Evolutionary conservation across 2,113 vertebrate genomes (phyloP), one percentile per base, ranked within the genome.

Genomic region (Barbus barbus): DNA sequence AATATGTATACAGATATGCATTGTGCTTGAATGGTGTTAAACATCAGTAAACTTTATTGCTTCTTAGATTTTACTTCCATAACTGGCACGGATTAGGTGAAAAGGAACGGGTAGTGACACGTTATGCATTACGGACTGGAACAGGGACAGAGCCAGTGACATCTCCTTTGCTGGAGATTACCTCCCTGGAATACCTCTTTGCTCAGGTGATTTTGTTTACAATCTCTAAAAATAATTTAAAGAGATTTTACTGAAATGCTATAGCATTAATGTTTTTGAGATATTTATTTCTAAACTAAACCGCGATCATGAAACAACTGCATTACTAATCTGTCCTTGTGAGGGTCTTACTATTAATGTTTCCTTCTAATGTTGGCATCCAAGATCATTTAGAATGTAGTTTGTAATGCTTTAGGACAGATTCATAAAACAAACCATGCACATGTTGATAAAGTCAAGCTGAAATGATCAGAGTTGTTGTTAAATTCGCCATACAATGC

Each of bases 121-220:
- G 97, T 4, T 93, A 93, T 1, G 33, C 84, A 0, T 91, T 90
- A 33, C 92, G 91, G 0, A 89, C 86, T 0, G 89, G 84, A 3
- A 56, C 41, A 0, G 90, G 80, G 48, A 22, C 12, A 24, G 63
- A 93, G 13, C 92, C 91, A 3, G 90, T 87, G 0, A 91, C 92
- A 0, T 86, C 90, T 0, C 94, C 95, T 3, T 87, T 99, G 26
- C 90, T 99, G 22, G 97, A 98, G 81, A 87, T 92, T 22, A 88
- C 94, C 0, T 96, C 97, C 2, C 93, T 98, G 58, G 95, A 97
- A 84, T 99, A 98, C 81, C 91, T 98, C 7, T 99, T 97, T 13
- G 93, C 96, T 82, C 97, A 98, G 96, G 97, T 97, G 44, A 46
- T 75, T 86, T 75, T n/a, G n/a, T n/a, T 18, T 33, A 0, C 73